Evolutionary conservation across 2,113 vertebrate species (phyloP), one percentile per base, ranked within the genome.

Genomic region (Cynocephalus volans): DNA sequence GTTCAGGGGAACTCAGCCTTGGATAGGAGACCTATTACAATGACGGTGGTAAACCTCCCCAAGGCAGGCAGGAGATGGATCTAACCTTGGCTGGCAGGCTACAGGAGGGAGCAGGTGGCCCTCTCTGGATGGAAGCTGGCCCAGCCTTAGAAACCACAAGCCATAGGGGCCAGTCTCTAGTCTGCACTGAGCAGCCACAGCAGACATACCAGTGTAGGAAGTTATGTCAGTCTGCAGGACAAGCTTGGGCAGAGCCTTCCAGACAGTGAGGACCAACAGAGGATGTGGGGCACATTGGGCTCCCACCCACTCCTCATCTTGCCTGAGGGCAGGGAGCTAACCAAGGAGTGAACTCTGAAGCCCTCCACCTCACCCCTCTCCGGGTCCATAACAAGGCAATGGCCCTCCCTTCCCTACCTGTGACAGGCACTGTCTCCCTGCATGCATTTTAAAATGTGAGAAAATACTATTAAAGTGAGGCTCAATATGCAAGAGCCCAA

Each of bases 401-500:
- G 11, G 26, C 28, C 33, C 41, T 36, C 52, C 92, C 56, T n/a
- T 69, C 75, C 21, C 48, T 48, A 80, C 62, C 50, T 76, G 54
- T 85, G 93, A 97, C 93, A 90, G 13, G 13, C 23, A 41, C 92
- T 82, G n/a, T 84, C 94, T 86, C 84, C 79, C 0, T 3, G 45
- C 60, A 67, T 0, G 1, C 81, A 95, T 79, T 97, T 96, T 93
- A 93, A 97, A 76, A 75, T 1, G 15, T 80, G 45, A 96, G 76
- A 81, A 72, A 92, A 89, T 60, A 69, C 80, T 72, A 15, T 60
- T 65, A 80, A 67, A 79, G 36, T 15, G 11, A 97, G 33, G 62
- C 58, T 97, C 96, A 36, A 86, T 69, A 50, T 81, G 96, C 72
- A 97, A 56, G 75, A 96, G 23, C 48, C 76, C 23, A 94, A 36